Evolutionary conservation across 2,113 vertebrate genomes (phyloP).

Genomic region (Passer domesticus): DNA sequence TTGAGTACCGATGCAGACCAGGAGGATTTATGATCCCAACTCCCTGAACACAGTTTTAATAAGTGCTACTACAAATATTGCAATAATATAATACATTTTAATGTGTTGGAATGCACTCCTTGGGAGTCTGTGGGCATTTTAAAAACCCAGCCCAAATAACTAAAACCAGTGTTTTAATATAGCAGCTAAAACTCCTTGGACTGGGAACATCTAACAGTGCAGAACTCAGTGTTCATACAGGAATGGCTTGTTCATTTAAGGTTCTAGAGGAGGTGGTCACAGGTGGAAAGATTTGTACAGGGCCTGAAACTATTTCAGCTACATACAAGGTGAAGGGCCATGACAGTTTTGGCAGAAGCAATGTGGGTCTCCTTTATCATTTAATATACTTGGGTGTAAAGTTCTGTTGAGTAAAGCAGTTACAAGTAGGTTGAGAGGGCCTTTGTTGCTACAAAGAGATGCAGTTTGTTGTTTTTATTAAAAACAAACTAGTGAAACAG

Average conservation of each 20-base stretch:
- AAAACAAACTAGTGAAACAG: not conserved
- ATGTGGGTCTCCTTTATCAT: not conserved
- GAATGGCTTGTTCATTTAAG: not conserved
- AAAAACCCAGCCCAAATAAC: not conserved
- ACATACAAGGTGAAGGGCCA: not conserved
- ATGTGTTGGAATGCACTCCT: conserved; percentile 19
- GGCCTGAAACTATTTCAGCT: not conserved
- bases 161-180: not conserved
- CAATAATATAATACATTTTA: conserved; percentile 51
- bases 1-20: not conserved
- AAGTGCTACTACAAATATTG: conserved; percentile 42
- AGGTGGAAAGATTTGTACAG: not conserved
- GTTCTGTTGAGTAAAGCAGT: not conserved
- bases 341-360: not conserved
- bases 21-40: conserved; percentile 41
- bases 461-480: not conserved
- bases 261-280: not conserved
- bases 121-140: not conserved
- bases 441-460: not conserved
- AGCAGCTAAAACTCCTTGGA: not conserved
- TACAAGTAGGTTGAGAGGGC: not conserved
- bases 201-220: not conserved
- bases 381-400: not conserved
- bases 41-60: conserved; percentile 45
- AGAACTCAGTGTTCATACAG: not conserved